Conservation (phyloP, 2,113 vertebrate genomes). For the Zootoca vivipara region DNA sequence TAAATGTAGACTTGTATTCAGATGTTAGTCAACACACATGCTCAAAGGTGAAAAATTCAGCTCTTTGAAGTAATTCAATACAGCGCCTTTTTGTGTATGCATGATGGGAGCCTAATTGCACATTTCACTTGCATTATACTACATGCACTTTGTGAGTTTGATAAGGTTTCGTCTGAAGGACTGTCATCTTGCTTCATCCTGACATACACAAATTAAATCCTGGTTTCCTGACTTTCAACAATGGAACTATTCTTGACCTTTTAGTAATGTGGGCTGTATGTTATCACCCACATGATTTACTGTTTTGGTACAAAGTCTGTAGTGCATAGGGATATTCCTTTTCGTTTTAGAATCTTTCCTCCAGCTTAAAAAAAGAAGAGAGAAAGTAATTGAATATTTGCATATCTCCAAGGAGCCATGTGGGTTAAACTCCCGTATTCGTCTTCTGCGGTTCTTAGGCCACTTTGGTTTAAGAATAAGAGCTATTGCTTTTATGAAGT, state of each 20-base stretch:
- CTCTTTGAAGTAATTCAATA: constrained; percentile 40
- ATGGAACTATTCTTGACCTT: constrained; percentile 51
- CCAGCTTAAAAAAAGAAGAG: constrained; percentile 33
- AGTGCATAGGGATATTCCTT: constrained; percentile 45
- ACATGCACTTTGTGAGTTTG: constrained; percentile 27
- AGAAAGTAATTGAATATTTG: constrained; percentile 77
- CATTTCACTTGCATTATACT: constrained; percentile 40
- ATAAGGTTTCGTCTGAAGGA: constrained; percentile 38
- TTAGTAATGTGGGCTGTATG: constrained; percentile 57
- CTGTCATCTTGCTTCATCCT: constrained; percentile 48
- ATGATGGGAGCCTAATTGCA: constrained; percentile 40
- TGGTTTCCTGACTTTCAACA: constrained; percentile 56
- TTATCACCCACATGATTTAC: constrained; percentile 53
- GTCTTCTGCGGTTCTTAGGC: constrained; percentile 76
- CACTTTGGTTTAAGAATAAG: constrained; percentile 78
- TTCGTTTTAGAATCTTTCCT: constrained; percentile 22
- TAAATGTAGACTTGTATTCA: constrained; percentile 19
- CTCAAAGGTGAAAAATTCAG: not conserved
- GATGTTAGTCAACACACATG: not conserved
- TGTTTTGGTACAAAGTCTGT: constrained; percentile 58
- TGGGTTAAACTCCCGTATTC: constrained; percentile 71
- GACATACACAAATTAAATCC: constrained; percentile 52
- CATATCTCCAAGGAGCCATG: constrained; percentile 75
- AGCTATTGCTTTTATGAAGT: constrained; percentile 79
- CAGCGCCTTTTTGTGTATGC: constrained; percentile 17